Base-by-base conservation (phyloP, 2,888 invertebrate genomes). In the Muschampia plurimacula region DNA sequence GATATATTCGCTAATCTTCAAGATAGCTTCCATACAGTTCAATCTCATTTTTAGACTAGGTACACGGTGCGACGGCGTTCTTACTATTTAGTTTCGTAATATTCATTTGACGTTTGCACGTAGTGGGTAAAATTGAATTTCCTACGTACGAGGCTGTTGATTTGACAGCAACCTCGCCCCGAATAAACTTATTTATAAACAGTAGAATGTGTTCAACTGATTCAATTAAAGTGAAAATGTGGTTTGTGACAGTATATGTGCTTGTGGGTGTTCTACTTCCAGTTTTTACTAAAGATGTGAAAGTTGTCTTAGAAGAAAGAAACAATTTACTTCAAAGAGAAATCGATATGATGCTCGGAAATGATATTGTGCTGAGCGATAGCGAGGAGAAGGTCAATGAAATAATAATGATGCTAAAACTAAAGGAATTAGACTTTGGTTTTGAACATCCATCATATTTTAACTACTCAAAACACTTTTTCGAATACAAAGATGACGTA, bases 401-500 rank as follows among this genome's bases (percentile, higher is more conserved):
- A 72, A 86, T 96, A 0, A 90, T 96, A 60, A 96, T 96, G 96
- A 80, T 83, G 0, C 88, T 94, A 6, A 96, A 96, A 81, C 57
- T 80, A 0, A 81, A 86, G 0, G 96, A 96, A 79, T 77, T 95
- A 60, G 83, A 94, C 0, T 83, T 87, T 59, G 96, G 95, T 52
- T 91, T 94, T 74, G 74, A 80, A 0, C 81, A 93, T 62, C 95
- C 95, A 0, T 85, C 90, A 64, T 78, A 85, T 13, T 97, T 96
- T 80, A 93, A 95, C 64, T 95, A 96, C 0, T 94, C 96, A 0
- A 93, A 95, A 74, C 97, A 97, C 85, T 96, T 97, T 79, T 96
- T 97, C 77, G 89, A 95, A 9, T 95, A 96, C 0, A 95, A 95
- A 77, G 86, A 94, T 1, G 85, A 89, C 28, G 95, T 97, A 2